Evolutionary conservation across 1,140 invertebrate genomes (phyloP).

Genomic region (Armadillidium nasatum): DNA sequence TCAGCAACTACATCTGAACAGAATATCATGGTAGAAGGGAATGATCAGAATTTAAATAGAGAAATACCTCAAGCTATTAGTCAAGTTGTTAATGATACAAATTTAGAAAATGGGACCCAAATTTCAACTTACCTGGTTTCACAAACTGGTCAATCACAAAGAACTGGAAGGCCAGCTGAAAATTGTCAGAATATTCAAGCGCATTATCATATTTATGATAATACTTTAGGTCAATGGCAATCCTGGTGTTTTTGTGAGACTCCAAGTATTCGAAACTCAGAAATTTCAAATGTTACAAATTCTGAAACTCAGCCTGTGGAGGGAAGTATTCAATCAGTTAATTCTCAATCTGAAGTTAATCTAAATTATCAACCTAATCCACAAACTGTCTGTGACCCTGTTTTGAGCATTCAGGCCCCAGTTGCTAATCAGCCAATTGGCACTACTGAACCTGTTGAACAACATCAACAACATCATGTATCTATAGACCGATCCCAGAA

Average conservation of each 20-base stretch:
- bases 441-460: too few relatives aligned
- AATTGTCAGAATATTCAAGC: slow-evolving; percentile 41
- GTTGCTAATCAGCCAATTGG: too few relatives aligned
- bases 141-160: slow-evolving; percentile 32
- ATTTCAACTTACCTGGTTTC: slow-evolving; percentile 37
- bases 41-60: slow-evolving; percentile 18
- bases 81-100: slow-evolving; percentile 18
- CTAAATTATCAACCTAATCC: too few relatives aligned
- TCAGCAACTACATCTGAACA: not conserved
- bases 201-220: slow-evolving; percentile 37
- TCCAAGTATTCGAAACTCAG: slow-evolving; percentile 25
- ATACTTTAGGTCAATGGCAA: slow-evolving; percentile 42
- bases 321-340: not conserved
- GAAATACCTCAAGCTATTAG: slow-evolving; percentile 20
- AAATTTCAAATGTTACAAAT: not conserved
- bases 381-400: too few relatives aligned
- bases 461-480: too few relatives aligned
- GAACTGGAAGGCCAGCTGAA: slow-evolving; percentile 35
- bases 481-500: too few relatives aligned
- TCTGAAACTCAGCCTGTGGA: not conserved
- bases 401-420: too few relatives aligned
- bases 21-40: slow-evolving; percentile 18
- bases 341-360: too few relatives aligned
- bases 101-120: slow-evolving; percentile 25
- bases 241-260: slow-evolving; percentile 43